A percentile compares a stretch with the other conserved stretches of the same genome.
phyloP scores from a whole-genome alignment of 2,888 invertebrate species.

The Drosophila vallismaia region DNA sequence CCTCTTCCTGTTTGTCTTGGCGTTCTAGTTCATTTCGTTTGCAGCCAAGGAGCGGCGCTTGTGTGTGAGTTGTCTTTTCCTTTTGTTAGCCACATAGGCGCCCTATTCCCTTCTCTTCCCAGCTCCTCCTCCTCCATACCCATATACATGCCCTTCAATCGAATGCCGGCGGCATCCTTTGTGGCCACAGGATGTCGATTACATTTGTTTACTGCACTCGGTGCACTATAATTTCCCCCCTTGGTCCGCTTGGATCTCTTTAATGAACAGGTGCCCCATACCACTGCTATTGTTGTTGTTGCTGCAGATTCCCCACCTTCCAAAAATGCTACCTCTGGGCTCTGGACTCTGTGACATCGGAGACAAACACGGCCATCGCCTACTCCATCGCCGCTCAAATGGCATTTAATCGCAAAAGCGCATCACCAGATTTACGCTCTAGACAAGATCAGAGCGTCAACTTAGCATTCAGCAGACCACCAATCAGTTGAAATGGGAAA shows the following conservation, averaged over 20 bases:
- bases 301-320: constrained; percentile 2
- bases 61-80: constrained; percentile 11
- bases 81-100: constrained; percentile 42
- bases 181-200: constrained; percentile 73
- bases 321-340: constrained; percentile 16
- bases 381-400: constrained; percentile 55
- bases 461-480: constrained; percentile 74
- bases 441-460: constrained; percentile 76
- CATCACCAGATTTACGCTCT: constrained; percentile 75
- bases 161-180: constrained; percentile 64
- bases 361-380: constrained; percentile 17
- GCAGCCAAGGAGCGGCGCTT: constrained; percentile 6
- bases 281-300: not conserved
- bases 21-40: constrained; percentile 59
- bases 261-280: constrained; percentile 70
- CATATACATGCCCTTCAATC: constrained; percentile 10
- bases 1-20: constrained; percentile 46
- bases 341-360: not conserved
- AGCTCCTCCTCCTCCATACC: not conserved
- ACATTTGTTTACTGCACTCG: constrained; percentile 75
- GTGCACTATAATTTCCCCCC: constrained; percentile 67
- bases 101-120: constrained; percentile 16
- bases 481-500: constrained; percentile 61
- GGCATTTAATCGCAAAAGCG: constrained; percentile 74
- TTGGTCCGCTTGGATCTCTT: constrained; percentile 40